phyloP scores from a whole-genome alignment of 2,797 vertebrate species.

The Fundulus diaphanus region DNA sequence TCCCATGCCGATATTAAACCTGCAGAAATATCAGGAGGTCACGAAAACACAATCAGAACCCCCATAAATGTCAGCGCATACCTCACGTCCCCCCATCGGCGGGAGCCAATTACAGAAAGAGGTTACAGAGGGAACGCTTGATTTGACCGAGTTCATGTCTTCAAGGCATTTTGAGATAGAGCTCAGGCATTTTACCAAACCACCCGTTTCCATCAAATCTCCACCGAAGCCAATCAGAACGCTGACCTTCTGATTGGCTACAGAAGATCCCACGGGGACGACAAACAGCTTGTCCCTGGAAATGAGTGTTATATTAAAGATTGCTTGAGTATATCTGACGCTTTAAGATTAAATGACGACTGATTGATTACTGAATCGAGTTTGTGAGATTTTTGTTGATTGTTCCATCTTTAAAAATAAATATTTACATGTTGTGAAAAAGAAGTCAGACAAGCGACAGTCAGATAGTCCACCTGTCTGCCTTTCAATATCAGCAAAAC shows the following conservation, averaged over 20 bases:
- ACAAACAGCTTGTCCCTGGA: background rate
- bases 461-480: too few species aligned
- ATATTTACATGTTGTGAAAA: background rate
- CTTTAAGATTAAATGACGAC: background rate
- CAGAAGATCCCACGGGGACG: background rate
- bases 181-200: slow-evolving; percentile 47
- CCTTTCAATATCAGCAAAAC: too few species aligned
- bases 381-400: background rate
- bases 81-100: slow-evolving; percentile 24
- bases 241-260: slow-evolving; percentile 34
- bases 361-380: background rate
- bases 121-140: slow-evolving; percentile 41
- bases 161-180: slow-evolving; percentile 37
- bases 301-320: too few species aligned
- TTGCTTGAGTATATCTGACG: too few species aligned
- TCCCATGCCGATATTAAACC: slow-evolving; percentile 38
- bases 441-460: background rate
- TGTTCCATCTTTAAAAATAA: background rate
- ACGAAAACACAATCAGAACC: slow-evolving; percentile 43
- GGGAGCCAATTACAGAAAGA: slow-evolving; percentile 35
- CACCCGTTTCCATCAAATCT: slow-evolving; percentile 50
- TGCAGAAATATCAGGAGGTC: slow-evolving; percentile 50
- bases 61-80: slow-evolving; percentile 28
- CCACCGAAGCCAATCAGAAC: slow-evolving; percentile 62
- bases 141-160: slow-evolving; percentile 38